Percentiles rank a stretch among this genome's conserved stretches.
Evolutionary conservation across 2,888 invertebrate species (phyloP).

Genomic region (Omphaloscelis lunosa): DNA sequence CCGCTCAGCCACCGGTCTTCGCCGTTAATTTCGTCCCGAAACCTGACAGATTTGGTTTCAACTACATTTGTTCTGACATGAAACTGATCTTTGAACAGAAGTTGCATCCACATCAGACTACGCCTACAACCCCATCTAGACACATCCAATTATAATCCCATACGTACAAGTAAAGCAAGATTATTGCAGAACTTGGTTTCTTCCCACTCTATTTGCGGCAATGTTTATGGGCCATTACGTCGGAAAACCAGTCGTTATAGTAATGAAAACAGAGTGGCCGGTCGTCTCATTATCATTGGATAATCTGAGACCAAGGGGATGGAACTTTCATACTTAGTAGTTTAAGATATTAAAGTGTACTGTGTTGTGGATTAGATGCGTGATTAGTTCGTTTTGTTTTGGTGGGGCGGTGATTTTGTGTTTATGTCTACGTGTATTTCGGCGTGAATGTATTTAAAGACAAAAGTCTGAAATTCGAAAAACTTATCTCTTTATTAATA

Average conservation of each 20-base stretch:
- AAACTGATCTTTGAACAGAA: not conserved
- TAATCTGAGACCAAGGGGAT: constrained; percentile 78
- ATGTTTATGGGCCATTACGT: constrained; percentile 88
- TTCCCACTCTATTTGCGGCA: constrained; percentile 84
- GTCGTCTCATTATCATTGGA: constrained; percentile 85
- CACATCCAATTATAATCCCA: constrained; percentile 57
- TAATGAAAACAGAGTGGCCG: constrained; percentile 88
- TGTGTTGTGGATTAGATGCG: constrained; percentile 62
- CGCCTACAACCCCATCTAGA: constrained; percentile 65
- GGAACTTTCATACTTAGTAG: constrained; percentile 68
- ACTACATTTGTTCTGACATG: not conserved
- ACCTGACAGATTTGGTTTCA: not conserved
- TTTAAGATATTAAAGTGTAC: constrained; percentile 68
- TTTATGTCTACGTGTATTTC: constrained; percentile 7
- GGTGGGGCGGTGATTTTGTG: constrained; percentile 25
- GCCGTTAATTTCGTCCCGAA: no score
- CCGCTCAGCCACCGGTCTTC: not conserved
- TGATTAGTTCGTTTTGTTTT: constrained; percentile 62
- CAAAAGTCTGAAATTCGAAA: no score
- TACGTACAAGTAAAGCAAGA: constrained; percentile 70
- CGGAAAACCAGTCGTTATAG: constrained; percentile 84
- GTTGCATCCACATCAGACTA: not conserved
- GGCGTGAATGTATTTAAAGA: not conserved
- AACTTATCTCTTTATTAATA: no score
- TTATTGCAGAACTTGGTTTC: constrained; percentile 82